A percentile compares a stretch with the other conserved stretches of the same genome.
phyloP scores from a whole-genome alignment of 2,113 vertebrate genomes.

The Pteropus alecto region DNA sequence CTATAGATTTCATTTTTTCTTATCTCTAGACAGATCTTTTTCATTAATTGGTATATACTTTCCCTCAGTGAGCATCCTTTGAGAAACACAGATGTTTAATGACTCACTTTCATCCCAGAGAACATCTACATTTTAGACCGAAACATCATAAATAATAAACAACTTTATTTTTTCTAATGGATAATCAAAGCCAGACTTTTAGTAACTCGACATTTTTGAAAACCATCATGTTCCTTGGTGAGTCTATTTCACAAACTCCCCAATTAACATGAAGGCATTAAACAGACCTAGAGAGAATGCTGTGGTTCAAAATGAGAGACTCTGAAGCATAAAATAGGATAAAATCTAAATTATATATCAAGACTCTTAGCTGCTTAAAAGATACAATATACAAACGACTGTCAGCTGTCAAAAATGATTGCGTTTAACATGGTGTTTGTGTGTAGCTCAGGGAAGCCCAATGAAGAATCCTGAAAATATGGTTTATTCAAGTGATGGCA shows the following conservation, averaged over 20 bases:
- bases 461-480: not conserved
- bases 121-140: not conserved
- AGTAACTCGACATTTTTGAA: not conserved
- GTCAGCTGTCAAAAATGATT: not conserved
- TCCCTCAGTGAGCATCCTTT: not conserved
- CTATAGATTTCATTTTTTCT: not conserved
- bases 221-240: not conserved
- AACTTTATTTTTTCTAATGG: not conserved
- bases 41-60: not conserved
- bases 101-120: not conserved
- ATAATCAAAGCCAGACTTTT: not conserved
- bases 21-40: conserved; percentile 23
- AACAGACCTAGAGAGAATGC: not conserved
- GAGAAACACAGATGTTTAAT: not conserved
- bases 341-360: not conserved
- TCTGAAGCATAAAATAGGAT: not conserved
- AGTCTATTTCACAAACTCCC: not conserved
- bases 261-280: not conserved
- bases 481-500: not conserved
- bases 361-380: not conserved
- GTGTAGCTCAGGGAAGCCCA: not conserved
- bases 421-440: not conserved
- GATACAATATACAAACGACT: not conserved
- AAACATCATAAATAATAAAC: not conserved
- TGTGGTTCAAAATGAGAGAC: not conserved